Conservation (phyloP, 2,888 invertebrate genomes). For the Acholoe squamosa region DNA sequence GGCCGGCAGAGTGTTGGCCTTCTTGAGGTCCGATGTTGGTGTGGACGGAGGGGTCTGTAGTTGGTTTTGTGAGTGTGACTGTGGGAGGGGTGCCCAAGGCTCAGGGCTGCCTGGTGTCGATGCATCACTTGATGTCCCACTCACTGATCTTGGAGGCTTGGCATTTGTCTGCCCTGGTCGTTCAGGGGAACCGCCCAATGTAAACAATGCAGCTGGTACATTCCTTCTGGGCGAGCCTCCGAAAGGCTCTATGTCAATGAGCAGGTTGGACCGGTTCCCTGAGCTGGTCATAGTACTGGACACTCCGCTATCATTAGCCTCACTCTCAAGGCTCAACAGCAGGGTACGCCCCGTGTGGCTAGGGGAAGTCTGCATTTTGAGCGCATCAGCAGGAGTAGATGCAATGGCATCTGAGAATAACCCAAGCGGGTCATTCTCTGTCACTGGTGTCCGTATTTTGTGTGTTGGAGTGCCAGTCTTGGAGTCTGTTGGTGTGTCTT, state of each 20-base stretch:
- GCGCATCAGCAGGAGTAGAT: constrained; percentile 44
- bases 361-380: neutral
- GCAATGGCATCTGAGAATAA: constrained; percentile 85
- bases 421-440: constrained; percentile 95
- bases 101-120: constrained; percentile 68
- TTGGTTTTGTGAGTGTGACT: constrained; percentile 58
- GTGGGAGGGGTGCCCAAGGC: constrained; percentile 66
- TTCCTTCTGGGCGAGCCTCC: constrained; percentile 24
- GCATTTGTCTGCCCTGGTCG: neutral
- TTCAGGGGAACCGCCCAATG: constrained; percentile 47
- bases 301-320: constrained; percentile 44
- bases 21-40: constrained; percentile 41
- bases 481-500: neutral
- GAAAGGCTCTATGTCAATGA: constrained; percentile 65
- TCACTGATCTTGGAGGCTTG: neutral
- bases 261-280: constrained; percentile 59
- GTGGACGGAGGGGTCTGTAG: constrained; percentile 32
- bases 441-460: constrained; percentile 88
- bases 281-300: constrained; percentile 22
- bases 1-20: constrained; percentile 54
- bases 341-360: neutral
- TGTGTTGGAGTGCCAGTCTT: constrained; percentile 65
- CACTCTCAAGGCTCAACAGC: neutral
- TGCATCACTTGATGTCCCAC: constrained; percentile 63
- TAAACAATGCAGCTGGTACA: constrained; percentile 20